Evolutionary conservation across 2,113 vertebrate genomes (phyloP).

Genomic region (Halichoerus grypus): DNA sequence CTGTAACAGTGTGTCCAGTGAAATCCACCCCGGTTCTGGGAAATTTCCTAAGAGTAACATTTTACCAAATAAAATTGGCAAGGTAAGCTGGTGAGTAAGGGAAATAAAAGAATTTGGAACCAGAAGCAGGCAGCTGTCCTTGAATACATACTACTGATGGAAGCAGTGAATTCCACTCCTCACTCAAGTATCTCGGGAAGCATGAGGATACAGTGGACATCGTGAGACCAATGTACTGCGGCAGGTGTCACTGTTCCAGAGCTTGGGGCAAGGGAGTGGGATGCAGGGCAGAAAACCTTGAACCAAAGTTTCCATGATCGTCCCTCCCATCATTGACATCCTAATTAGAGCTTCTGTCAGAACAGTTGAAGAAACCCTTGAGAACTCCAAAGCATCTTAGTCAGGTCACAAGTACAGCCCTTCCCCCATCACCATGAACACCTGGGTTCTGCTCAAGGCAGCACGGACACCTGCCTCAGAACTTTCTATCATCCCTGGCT

Average conservation of each 20-base stretch:
- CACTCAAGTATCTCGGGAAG: background rate
- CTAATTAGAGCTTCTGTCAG: background rate
- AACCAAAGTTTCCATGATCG: background rate
- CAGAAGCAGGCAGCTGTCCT: background rate
- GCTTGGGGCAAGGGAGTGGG: rapidly evolving
- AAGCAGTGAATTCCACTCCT: background rate
- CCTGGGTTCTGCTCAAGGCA: rapidly evolving
- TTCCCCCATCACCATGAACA: background rate
- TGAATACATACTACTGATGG: background rate
- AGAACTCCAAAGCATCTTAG: background rate
- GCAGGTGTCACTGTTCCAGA: background rate
- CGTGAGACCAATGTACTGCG: background rate
- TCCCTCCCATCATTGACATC: rapidly evolving
- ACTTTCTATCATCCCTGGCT: background rate
- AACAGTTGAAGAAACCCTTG: background rate
- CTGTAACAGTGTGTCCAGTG: background rate
- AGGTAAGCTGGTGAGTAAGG: background rate
- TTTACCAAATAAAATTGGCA: background rate
- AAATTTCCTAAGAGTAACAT: background rate
- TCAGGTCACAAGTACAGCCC: background rate
- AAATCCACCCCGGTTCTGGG: background rate
- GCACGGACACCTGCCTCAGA: background rate
- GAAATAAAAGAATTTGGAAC: background rate
- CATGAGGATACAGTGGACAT: background rate
- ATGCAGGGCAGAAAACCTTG: background rate